Conservation (phyloP, 2,888 invertebrate genomes). For the Heliconius sara region DNA sequence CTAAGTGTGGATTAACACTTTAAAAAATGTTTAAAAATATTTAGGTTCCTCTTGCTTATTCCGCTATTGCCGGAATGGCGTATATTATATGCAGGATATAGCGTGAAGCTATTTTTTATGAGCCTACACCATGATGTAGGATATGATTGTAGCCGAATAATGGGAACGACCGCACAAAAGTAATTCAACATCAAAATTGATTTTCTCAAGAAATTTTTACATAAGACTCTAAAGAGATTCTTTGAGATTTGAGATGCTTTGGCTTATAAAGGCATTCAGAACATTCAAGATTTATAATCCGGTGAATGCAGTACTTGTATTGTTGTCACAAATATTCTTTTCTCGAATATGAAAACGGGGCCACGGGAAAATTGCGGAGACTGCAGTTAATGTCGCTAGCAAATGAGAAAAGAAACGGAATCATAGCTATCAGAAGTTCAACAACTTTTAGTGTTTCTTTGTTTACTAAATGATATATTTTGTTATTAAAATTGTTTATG, state of each 20-base stretch:
- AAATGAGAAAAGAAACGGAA: conserved; percentile 47
- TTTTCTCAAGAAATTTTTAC: conserved; percentile 6
- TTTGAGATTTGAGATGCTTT: conserved; percentile 26
- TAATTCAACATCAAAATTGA: conserved; percentile 11
- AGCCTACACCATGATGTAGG: background rate
- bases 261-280: conserved; percentile 43
- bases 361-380: conserved; percentile 41
- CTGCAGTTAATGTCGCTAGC: conserved; percentile 47
- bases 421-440: conserved; percentile 43
- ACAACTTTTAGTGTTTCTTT: conserved; percentile 39
- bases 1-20: no score
- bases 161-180: background rate
- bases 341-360: conserved; percentile 44
- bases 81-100: background rate
- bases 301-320: conserved; percentile 41
- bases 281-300: conserved; percentile 40
- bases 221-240: conserved; percentile 19
- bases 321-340: conserved; percentile 45
- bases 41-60: background rate
- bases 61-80: background rate
- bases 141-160: background rate
- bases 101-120: background rate
- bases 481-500: conserved; percentile 2
- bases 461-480: conserved; percentile 28
- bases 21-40: no score